A percentile compares a stretch with the other conserved stretches of the same genome.
Conservation (phyloP, 92 coral and sea anemone species). For the Scolanthus callimorphus region DNA sequence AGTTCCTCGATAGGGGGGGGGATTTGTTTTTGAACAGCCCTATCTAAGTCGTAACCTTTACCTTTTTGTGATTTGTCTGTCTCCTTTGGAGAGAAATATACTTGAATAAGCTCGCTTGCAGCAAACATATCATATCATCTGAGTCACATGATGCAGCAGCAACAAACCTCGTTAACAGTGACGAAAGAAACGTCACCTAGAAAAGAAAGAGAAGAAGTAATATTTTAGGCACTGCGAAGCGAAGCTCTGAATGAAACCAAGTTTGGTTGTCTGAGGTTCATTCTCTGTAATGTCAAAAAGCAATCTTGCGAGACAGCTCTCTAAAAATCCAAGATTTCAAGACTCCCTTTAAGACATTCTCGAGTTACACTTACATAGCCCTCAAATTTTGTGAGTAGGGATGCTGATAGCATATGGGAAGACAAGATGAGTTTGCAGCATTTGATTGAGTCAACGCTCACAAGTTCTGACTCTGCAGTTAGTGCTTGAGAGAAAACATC, state of each 20-base stretch:
- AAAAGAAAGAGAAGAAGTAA: slow-evolving; percentile 12
- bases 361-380: neutral
- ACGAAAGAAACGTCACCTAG: slow-evolving; percentile 53
- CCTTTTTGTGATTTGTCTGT: slow-evolving; percentile 79
- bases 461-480: neutral
- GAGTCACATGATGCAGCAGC: slow-evolving; percentile 1
- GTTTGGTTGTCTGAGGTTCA: too few species aligned
- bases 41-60: too few species aligned
- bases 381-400: slow-evolving; percentile 57
- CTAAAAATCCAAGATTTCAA: too few species aligned
- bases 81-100: slow-evolving; percentile 48
- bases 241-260: too few species aligned
- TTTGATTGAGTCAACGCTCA: slow-evolving; percentile 5
- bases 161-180: slow-evolving; percentile 34
- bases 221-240: too few species aligned
- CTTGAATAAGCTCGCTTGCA: slow-evolving; percentile 29
- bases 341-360: too few species aligned
- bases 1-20: too few species aligned
- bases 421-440: slow-evolving; percentile 52
- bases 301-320: too few species aligned
- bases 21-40: too few species aligned
- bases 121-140: slow-evolving; percentile 26
- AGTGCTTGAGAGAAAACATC: slow-evolving; percentile 12
- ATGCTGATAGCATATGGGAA: slow-evolving; percentile 23
- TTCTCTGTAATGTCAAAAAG: too few species aligned